Conservation (phyloP, 2,797 vertebrate species). For the Galagoides demidoff region DNA sequence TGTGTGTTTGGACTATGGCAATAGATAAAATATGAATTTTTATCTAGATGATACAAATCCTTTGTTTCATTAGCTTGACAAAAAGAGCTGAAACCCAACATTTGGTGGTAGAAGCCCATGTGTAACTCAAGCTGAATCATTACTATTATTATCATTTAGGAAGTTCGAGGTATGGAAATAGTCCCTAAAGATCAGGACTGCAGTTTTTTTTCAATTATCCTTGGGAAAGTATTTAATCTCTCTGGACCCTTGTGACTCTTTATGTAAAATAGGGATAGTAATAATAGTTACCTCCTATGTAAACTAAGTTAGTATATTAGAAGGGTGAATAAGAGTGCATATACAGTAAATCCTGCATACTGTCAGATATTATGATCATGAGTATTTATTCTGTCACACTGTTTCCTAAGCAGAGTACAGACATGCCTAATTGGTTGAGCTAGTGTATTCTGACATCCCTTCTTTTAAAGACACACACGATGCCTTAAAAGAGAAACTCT, state of each 20-base stretch:
- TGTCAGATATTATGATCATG: background rate
- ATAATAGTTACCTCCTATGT: background rate
- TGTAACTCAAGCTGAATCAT: background rate
- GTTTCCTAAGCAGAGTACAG: background rate
- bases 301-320: slow-evolving; percentile 14
- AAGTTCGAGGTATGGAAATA: background rate
- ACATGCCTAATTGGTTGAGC: background rate
- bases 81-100: background rate
- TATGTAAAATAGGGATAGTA: background rate
- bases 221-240: slow-evolving; percentile 13
- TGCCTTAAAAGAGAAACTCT: slow-evolving; percentile 23
- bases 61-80: background rate
- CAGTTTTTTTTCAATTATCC: background rate
- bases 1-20: background rate
- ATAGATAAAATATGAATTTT: background rate
- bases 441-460: background rate
- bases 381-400: background rate
- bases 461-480: slow-evolving; percentile 33
- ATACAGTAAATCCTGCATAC: background rate
- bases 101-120: background rate
- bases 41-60: background rate
- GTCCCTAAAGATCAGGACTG: background rate
- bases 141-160: background rate
- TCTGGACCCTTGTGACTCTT: slow-evolving; percentile 5
- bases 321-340: background rate